Evolutionary conservation across 2,888 invertebrate genomes (phyloP).

Genomic region (Leucania comma): DNA sequence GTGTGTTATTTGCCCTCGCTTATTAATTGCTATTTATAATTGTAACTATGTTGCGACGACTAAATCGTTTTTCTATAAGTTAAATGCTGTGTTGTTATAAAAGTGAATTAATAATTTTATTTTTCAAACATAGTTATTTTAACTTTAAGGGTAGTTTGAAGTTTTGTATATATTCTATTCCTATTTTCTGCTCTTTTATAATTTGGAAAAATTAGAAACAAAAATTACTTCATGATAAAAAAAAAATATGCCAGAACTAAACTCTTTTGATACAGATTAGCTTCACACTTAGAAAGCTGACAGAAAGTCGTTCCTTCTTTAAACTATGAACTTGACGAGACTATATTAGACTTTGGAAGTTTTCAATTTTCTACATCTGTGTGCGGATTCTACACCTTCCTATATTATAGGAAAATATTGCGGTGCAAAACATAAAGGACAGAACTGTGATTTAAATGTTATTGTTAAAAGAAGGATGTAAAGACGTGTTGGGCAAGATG

Average conservation of each 20-base stretch:
- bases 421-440: constrained; percentile 73
- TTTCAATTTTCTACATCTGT: constrained; percentile 47
- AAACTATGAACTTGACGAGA: constrained; percentile 21
- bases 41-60: constrained; percentile 79
- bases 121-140: constrained; percentile 54
- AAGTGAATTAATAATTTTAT: constrained; percentile 67
- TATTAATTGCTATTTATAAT: constrained; percentile 39
- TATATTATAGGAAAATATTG: constrained; percentile 66
- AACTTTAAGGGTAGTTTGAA: constrained; percentile 60
- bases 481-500: constrained; percentile 65
- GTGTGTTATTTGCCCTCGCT: constrained; percentile 49
- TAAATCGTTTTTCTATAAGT: constrained; percentile 69
- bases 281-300: constrained; percentile 35
- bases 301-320: constrained; percentile 32
- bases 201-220: constrained; percentile 35
- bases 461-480: constrained; percentile 72
- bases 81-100: constrained; percentile 63
- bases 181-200: constrained; percentile 59
- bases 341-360: constrained; percentile 42
- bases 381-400: constrained; percentile 63
- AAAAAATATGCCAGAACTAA: constrained; percentile 21
- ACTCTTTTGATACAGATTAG: constrained; percentile 29
- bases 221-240: constrained; percentile 24
- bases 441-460: constrained; percentile 85
- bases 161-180: constrained; percentile 44